Base-by-base conservation (phyloP, 1,140 invertebrate species). In the Adelges cooleyi region DNA sequence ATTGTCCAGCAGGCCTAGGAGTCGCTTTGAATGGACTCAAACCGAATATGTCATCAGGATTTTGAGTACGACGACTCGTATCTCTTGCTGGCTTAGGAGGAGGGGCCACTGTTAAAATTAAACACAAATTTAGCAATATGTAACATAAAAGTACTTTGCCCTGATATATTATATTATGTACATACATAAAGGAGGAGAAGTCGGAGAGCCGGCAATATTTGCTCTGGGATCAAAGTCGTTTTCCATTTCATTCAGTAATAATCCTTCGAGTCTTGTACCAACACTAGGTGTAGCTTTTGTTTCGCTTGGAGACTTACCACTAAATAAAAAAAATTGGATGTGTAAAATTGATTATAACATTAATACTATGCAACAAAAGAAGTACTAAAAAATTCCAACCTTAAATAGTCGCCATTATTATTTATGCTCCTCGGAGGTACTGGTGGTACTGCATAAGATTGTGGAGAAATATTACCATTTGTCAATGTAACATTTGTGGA, bases 211-310 rank as follows among this genome's bases (percentile, higher is more conserved):
- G 8, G 2, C 44, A 38, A 11, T 46, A 46, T 22, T 44, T 46
- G 85, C 86, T 44, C 86, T 77, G 6, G 86, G 86, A 76, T 89
- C 86, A 70, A 89, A 90, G 74, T 85, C 80, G 68, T 80, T 77
- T 69, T 90, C 86, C 44, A 89, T 85, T 73, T 90, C 87, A 72
- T 90, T 87, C 68, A 93, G 79, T 1, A 92, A 72, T 25, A 92
- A 75, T 67, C 87, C 89, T 75, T 92, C 89, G 65, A 89, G 76
- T 76, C 88, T 87, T 6, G 86, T 85, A 51, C 86, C 88, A 46
- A 88, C 83, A 23, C 81, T 76, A 65, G 86, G 84, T 33, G 51
- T 65, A 23, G 53, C 23, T 49, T 36, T 67, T 11, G 11, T 33
- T 10, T 62, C 54, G n/a, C n/a, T 29, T 9, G 23, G 9, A 0